phyloP scores from a whole-genome alignment of 1,140 invertebrate species.

The Uloborus diversus region DNA sequence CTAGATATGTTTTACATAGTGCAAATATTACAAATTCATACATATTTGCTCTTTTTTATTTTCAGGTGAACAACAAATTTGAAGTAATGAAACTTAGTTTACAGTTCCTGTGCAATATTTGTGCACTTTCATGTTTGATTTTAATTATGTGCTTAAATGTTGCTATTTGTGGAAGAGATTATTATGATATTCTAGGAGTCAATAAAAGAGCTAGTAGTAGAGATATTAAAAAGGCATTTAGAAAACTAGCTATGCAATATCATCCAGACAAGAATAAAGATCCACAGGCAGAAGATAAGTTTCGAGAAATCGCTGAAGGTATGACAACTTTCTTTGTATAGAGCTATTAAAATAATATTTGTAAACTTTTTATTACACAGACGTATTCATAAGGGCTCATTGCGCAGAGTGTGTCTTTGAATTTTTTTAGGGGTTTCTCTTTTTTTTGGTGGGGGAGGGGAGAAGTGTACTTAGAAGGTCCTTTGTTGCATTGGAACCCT shows the following conservation, averaged over 20 bases:
- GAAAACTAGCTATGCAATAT: slow-evolving; percentile 69
- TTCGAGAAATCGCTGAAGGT: slow-evolving; percentile 67
- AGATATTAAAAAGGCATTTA: slow-evolving; percentile 71
- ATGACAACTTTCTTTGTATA: background rate
- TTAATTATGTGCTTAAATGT: background rate
- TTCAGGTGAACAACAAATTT: background rate
- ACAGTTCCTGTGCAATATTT: background rate
- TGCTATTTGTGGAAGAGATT: slow-evolving; percentile 60
- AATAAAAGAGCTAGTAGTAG: slow-evolving; percentile 63
- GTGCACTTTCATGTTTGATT: slow-evolving; percentile 4
- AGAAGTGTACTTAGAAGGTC: no score
- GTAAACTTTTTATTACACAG: no score
- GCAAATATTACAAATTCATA: no score
- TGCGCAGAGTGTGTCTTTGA: no score
- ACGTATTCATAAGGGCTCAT: no score
- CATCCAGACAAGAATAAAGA: slow-evolving; percentile 68
- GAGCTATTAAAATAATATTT: background rate
- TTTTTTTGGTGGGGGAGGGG: no score
- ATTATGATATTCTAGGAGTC: slow-evolving; percentile 66
- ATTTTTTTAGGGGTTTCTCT: no score
- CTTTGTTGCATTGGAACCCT: no score
- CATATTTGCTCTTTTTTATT: no score
- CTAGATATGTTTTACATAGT: no score
- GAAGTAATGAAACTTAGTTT: slow-evolving; percentile 10
- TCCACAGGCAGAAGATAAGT: slow-evolving; percentile 65